Evolutionary conservation across 2,888 invertebrate genomes (phyloP).

Genomic region (Rotaria sp.): DNA sequence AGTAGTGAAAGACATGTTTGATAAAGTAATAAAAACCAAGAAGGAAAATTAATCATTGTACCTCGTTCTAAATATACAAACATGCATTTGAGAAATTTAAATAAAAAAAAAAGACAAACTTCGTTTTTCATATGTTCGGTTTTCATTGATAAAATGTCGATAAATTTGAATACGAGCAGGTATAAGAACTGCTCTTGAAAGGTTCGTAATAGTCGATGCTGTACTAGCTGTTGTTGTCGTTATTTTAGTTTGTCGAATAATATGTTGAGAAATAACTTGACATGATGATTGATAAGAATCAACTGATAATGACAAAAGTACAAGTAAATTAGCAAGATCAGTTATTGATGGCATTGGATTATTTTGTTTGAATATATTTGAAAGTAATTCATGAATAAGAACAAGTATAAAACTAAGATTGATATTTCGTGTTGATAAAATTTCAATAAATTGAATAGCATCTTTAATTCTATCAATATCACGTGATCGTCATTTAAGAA

Average conservation of each 20-base stretch:
- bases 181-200: neutral
- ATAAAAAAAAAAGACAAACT: too few relatives aligned
- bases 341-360: neutral
- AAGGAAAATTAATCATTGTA: neutral
- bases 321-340: neutral
- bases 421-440: neutral
- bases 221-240: neutral
- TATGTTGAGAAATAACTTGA: neutral
- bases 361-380: neutral
- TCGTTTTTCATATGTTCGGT: neutral
- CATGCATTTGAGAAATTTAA: neutral
- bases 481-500: neutral
- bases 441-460: neutral
- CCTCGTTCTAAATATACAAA: neutral
- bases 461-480: neutral
- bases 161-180: neutral
- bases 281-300: neutral
- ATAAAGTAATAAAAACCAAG: slow-evolving; percentile 5
- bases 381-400: neutral
- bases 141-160: neutral
- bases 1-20: neutral
- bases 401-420: neutral
- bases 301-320: neutral
- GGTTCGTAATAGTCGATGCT: neutral
- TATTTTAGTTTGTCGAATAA: neutral